Evolutionary conservation across 2,888 invertebrate genomes (phyloP), one percentile per base, ranked within the genome.

Genomic region (Acleris cristana): DNA sequence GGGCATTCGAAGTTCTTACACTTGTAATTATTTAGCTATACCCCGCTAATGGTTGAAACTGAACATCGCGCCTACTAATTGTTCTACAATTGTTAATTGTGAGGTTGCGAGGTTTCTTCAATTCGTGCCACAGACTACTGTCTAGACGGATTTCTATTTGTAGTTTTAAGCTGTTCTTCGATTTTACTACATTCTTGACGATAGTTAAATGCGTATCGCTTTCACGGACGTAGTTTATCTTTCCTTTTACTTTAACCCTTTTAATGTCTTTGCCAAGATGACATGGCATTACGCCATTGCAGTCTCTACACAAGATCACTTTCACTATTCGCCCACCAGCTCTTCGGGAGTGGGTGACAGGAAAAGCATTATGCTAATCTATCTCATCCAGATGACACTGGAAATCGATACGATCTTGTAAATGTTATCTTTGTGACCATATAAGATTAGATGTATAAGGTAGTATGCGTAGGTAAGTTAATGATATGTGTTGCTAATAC

Each of bases 11-110:
- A 73, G 69, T 70, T 69, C 65, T 74, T 73, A 65, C 62, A 63
- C 48, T 23, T 40, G 56, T 67, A 67, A 84, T 85, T 86, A 80
- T 83, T 89, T 90, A 89, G 86, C 84, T 70, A 76, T 72, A 71
- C 72, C 78, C 70, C 76, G 86, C 84, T 89, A 90, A 90, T 86
- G 74, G 79, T 69, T 71, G 69, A 73, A 73, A 72, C 76, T 74
- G 78, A 78, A 83, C 79, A 79, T 84, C 76, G 77, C 80, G 78
- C 81, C 75, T 76, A 76, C 79, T 89, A 88, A 91, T 90, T 90
- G 87, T 81, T 88, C 81, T 72, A 78, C 74, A 79, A 81, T 80
- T 80, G 89, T 83, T 90, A 89, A 90, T 90, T 90, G 80, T 73
- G 45, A 64, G 40, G 58, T 64, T 76, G 72, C 74, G 75, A 77